phyloP scores from a whole-genome alignment of 2,888 invertebrate species.

The Meliscaeva auricollis region DNA sequence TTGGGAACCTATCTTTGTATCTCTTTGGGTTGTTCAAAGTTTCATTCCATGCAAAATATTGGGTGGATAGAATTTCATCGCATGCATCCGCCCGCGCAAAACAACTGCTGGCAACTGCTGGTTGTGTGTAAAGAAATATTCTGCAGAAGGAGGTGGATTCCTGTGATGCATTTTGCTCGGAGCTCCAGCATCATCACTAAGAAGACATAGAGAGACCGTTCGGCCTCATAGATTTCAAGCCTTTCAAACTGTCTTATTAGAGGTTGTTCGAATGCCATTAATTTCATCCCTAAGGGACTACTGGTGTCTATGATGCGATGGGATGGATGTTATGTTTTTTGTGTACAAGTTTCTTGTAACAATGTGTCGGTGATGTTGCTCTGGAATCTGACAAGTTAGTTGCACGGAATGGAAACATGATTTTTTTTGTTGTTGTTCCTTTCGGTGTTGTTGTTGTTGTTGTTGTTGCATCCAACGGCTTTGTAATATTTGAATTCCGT shows the following conservation, averaged over 20 bases:
- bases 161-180: slow-evolving; percentile 52
- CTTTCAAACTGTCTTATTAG: slow-evolving; percentile 76
- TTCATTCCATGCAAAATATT: slow-evolving; percentile 62
- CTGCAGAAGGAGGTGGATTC: slow-evolving; percentile 38
- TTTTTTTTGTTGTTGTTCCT: slow-evolving; percentile 6
- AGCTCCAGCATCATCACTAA: slow-evolving; percentile 35
- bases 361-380: slow-evolving; percentile 68
- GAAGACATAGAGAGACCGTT: slow-evolving; percentile 43
- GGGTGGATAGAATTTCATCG: slow-evolving; percentile 68
- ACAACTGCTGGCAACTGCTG: slow-evolving; percentile 5
- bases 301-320: slow-evolving; percentile 43
- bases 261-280: slow-evolving; percentile 76
- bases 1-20: slow-evolving; percentile 60
- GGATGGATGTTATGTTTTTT: slow-evolving; percentile 26
- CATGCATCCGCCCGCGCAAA: slow-evolving; percentile 67
- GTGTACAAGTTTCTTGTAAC: slow-evolving; percentile 46
- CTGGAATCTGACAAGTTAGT: slow-evolving; percentile 75
- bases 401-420: slow-evolving; percentile 62
- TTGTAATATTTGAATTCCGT: slow-evolving; percentile 61
- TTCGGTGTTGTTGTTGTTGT: neutral
- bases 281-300: slow-evolving; percentile 76
- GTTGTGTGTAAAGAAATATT: neutral
- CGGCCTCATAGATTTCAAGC: slow-evolving; percentile 73
- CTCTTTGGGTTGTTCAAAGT: slow-evolving; percentile 51
- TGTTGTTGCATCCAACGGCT: slow-evolving; percentile 12